Evolutionary conservation across 2,113 vertebrate genomes (phyloP), one percentile per base, ranked within the genome.

Genomic region (Coturnix japonica): DNA sequence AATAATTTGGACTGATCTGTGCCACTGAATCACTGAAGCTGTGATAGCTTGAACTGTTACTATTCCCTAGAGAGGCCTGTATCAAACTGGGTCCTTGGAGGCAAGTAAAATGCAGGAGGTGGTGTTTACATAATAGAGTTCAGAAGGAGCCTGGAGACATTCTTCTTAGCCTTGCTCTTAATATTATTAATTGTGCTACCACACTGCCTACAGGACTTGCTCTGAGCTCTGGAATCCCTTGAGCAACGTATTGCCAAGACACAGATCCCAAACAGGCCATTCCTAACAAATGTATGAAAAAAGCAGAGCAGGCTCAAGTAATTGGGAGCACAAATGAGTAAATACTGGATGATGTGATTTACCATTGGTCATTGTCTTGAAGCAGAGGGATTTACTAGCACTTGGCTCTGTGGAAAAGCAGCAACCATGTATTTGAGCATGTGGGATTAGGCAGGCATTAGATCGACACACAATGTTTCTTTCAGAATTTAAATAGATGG

Each of bases 201-300:
- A 71, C 16, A 89, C 57, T 81, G 3, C 22, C n/a, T 56, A 46
- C 13, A 14, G 65, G 11, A 57, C 0, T 2, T 25, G 2, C 0
- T 14, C 78, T 64, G 78, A 11, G 1, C 12, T 57, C 13, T 88
- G 37, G 14, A 44, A 9, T 81, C 8, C 17, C 5, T 54, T 53
- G 30, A n/a, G 4, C 13, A 85, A 66, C 8, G 20, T 5, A 25
- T 56, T 56, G 25, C 39, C n/a, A 13, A 53, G 43, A 13, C 53
- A 75, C 0, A 76, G 61, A 61, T 65, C 15, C 60, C 23, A 81
- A 78, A 60, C 8, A 35, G 1, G 2, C 21, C 5, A 15, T 41
- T 70, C 7, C 9, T 65, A 57, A 61, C 19, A 33, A 76, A 41
- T 2, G 1, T 11, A 8, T 8, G 69, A 28, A 0, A 0, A 39